These are phyloP conservation scores for Sterrhoptilus dennistouni DNA, from an alignment of 2,113 vertebrate genomes.

Conservation along the genomic window DNA sequence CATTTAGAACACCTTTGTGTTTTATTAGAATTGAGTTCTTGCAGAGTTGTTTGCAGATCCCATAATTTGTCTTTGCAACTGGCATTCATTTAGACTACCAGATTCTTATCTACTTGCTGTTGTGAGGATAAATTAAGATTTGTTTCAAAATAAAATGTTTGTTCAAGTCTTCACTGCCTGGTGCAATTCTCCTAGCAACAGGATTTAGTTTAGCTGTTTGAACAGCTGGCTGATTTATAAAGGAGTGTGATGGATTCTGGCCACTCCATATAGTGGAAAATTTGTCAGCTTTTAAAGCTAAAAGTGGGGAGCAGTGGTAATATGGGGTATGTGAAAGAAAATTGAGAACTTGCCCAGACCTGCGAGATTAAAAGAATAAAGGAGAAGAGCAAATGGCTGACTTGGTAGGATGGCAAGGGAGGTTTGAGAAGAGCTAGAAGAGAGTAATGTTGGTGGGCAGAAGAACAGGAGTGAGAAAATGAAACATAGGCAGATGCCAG, in stretches of 20 bases:
- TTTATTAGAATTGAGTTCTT: slow-evolving; percentile 17
- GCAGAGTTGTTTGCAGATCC: slow-evolving; percentile 40
- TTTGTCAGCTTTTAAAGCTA: neutral
- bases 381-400: neutral
- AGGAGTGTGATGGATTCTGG: slow-evolving; percentile 25
- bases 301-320: neutral
- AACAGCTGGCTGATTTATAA: slow-evolving; percentile 52
- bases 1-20: neutral
- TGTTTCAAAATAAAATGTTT: slow-evolving; percentile 28
- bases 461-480: neutral
- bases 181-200: slow-evolving; percentile 49
- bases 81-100: slow-evolving; percentile 21
- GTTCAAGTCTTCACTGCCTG: slow-evolving; percentile 21
- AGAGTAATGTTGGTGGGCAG: neutral
- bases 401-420: neutral
- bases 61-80: slow-evolving; percentile 51
- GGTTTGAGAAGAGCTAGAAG: neutral
- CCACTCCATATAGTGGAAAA: neutral
- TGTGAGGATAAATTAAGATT: slow-evolving; percentile 39
- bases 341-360: neutral
- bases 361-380: neutral
- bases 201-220: slow-evolving; percentile 49
- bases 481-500: neutral
- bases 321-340: neutral
- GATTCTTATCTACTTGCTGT: slow-evolving; percentile 42